These are phyloP conservation scores for Salvelinus namaycush DNA, from an alignment of 2,113 vertebrate species.

Conservation along the genomic window DNA sequence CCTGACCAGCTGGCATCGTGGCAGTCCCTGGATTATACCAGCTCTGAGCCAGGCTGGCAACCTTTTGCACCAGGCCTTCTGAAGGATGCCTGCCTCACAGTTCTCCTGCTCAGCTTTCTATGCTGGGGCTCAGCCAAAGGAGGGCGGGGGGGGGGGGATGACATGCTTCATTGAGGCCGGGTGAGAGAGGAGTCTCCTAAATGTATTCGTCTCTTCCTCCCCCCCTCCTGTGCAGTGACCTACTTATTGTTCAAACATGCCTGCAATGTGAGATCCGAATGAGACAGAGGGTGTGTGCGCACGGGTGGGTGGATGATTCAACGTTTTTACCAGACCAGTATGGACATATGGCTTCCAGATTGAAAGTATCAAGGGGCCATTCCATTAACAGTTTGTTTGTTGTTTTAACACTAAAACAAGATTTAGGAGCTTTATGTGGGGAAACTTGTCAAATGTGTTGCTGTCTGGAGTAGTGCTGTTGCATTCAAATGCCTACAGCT, in stretches of 20 bases:
- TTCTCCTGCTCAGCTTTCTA: slow-evolving; percentile 37
- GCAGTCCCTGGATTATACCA: no score
- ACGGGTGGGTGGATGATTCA: slow-evolving; percentile 32
- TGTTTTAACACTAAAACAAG: background rate
- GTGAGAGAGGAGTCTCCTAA: slow-evolving; percentile 52
- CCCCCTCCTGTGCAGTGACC: slow-evolving; percentile 63
- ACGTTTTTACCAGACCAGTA: slow-evolving; percentile 36
- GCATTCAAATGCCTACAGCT: no score
- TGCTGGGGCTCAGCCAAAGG: slow-evolving; percentile 22
- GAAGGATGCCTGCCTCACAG: slow-evolving; percentile 1
- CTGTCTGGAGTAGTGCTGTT: background rate
- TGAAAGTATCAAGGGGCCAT: slow-evolving; percentile 10
- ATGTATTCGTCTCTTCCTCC: slow-evolving; percentile 32
- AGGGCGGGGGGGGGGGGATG: slow-evolving; percentile 30
- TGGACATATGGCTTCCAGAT: slow-evolving; percentile 44
- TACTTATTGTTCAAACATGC: slow-evolving; percentile 67
- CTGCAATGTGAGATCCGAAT: slow-evolving; percentile 53
- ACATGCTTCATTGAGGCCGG: slow-evolving; percentile 33
- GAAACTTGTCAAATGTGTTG: slow-evolving; percentile 39
- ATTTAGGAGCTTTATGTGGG: background rate
- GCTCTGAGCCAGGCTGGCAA: no score
- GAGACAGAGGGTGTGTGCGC: slow-evolving; percentile 44
- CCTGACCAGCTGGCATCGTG: background rate
- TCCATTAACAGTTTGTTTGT: slow-evolving; percentile 13
- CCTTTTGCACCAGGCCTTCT: no score